Percentiles rank a stretch among this genome's conserved stretches.
phyloP scores from a whole-genome alignment of 2,797 vertebrate species.

The Myripristis murdjan region DNA sequence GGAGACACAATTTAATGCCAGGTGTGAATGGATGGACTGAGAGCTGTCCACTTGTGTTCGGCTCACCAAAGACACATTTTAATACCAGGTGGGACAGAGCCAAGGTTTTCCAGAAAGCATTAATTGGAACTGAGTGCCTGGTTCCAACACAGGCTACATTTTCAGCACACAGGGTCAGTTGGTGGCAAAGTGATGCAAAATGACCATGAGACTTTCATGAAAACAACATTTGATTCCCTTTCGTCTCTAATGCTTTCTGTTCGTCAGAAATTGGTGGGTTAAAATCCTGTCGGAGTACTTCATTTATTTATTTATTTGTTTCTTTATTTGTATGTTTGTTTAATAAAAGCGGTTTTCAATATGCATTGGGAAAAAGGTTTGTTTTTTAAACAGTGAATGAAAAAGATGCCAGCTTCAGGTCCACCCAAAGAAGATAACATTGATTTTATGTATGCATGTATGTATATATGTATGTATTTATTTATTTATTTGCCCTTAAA shows the following conservation, averaged over 20 bases:
- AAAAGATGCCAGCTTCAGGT: conserved; percentile 26
- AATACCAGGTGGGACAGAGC: no score
- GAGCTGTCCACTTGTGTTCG: no score
- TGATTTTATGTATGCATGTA: no score
- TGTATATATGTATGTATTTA: no score
- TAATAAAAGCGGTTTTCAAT: background rate
- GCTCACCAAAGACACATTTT: no score
- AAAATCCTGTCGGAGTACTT: no score
- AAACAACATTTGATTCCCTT: conserved; percentile 8
- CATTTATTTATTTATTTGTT: no score
- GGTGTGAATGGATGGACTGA: no score
- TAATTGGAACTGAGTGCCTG: conserved; percentile 3
- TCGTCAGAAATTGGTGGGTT: no score
- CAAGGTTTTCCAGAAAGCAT: background rate
- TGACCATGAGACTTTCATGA: conserved; percentile 32
- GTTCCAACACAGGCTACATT: background rate
- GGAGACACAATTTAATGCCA: no score
- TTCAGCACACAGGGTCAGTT: conserved; percentile 16
- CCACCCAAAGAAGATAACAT: background rate
- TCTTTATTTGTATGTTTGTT: conserved; percentile 1
- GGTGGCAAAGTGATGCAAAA: conserved; percentile 7
- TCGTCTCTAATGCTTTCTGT: no score
- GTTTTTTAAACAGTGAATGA: background rate
- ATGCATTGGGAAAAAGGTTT: conserved; percentile 5
- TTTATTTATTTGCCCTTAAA: no score